Base-by-base conservation (phyloP, 2,113 vertebrate species). In the Oncorhynchus keta region DNA sequence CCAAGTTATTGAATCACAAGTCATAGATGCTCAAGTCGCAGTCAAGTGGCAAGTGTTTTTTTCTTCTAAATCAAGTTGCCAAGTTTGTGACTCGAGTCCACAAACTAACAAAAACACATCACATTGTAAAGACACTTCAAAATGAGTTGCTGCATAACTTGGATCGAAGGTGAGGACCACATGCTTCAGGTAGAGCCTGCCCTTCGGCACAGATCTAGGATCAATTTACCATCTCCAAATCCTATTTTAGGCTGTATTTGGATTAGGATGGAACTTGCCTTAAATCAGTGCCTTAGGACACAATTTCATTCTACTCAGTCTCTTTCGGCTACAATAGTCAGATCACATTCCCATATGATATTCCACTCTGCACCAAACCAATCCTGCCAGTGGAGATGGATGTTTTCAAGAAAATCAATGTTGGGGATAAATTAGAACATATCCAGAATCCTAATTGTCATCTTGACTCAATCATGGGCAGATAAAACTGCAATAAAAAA, bases 401-500 rank as follows among this genome's bases (percentile, higher is more conserved):
- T 81, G 76, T 73, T 84, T 80, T 13, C 77, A 84, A 76, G 68
- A 76, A 81, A 77, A 76, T 24, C 59, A 74, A 70, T 72, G 55
- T 62, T 74, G 57, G 24, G 57, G 76, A 78, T 75, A 76, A 81
- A 85, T 82, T 74, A 79, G 75, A 64, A 70, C 77, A 81, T 85
- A 62, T 71, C 70, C 39, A 32, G 57, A 66, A 70, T 76, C 59
- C 75, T 78, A 80, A 79, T 67, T 71, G 59, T 14, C 51, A 64
- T 51, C 70, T 75, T 71, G 30, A 55, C 79, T 78, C 71, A 71
- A 84, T 84, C 82, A 79, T 65, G 76, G 71, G 69, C 65, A 75
- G 70, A 85, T 85, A 69, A 85, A 84, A 79, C 30, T 62, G 59
- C 80, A 71, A 79, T 81, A 32, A 69, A 79, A 82, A 81, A 79